Conservation (phyloP, 2,113 vertebrate genomes). For the Dissostichus mawsoni region DNA sequence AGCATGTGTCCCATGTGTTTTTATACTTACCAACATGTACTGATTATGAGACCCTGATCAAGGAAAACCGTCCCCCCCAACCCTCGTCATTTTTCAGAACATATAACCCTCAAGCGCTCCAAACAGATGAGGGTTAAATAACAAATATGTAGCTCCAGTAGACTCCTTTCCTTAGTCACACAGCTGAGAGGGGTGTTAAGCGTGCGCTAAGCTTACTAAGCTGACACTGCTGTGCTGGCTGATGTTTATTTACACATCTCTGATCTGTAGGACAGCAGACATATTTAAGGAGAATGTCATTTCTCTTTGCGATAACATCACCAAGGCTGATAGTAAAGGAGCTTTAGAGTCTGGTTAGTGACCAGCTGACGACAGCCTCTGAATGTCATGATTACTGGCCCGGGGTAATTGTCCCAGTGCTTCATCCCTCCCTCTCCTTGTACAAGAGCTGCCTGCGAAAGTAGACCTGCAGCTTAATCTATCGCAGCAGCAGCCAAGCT, state of each 20-base stretch:
- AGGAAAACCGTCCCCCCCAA: neutral
- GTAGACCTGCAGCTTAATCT: conserved; percentile 81
- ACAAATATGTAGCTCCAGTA: conserved; percentile 29
- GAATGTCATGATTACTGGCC: conserved; percentile 75
- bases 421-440: conserved; percentile 60
- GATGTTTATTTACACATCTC: conserved; percentile 59
- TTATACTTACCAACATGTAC: conserved; percentile 25
- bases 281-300: conserved; percentile 51
- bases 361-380: conserved; percentile 53
- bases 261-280: conserved; percentile 34
- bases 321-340: conserved; percentile 42
- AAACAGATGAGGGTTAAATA: conserved; percentile 30
- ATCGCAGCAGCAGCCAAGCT: conserved; percentile 73
- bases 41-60: neutral
- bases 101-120: neutral
- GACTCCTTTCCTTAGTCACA: conserved; percentile 15
- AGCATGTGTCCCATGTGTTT: conserved; percentile 34
- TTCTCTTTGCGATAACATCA: conserved; percentile 54
- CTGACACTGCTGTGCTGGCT: conserved; percentile 41
- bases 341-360: conserved; percentile 66
- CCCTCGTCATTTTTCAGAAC: neutral
- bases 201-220: conserved; percentile 51
- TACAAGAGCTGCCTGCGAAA: conserved; percentile 67
- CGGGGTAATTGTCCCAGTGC: conserved; percentile 70
- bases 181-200: conserved; percentile 49